These are phyloP conservation scores for Semaprochilodus insignis DNA, from an alignment of 2,797 vertebrate genomes.

Conservation along the genomic window DNA sequence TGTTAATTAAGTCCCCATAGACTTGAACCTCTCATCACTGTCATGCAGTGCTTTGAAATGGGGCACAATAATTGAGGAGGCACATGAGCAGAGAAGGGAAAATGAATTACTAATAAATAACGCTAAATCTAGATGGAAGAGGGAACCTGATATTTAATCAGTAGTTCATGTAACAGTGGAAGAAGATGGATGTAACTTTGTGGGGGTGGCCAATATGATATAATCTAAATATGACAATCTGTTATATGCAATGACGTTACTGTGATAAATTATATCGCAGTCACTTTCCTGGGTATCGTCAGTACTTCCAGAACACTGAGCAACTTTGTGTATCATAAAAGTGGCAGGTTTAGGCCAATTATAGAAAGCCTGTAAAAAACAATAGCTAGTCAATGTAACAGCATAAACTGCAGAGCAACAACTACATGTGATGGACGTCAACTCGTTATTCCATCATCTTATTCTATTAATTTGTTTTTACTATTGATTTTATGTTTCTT, in stretches of 20 bases:
- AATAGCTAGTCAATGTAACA: not conserved
- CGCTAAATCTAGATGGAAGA: not conserved
- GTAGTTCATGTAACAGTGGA: not conserved
- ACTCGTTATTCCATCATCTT: not conserved
- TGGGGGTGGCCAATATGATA: not conserved
- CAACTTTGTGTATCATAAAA: not conserved
- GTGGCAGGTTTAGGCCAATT: not conserved
- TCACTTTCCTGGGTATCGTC: not conserved
- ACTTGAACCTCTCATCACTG: constrained; percentile 66
- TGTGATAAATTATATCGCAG: not conserved
- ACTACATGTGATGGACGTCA: not conserved
- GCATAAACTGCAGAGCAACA: not conserved
- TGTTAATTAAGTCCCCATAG: constrained; percentile 80
- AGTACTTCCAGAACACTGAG: not conserved
- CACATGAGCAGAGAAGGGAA: constrained; percentile 58
- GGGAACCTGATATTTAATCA: not conserved
- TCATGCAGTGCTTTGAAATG: constrained; percentile 72
- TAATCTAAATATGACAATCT: not conserved
- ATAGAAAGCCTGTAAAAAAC: not conserved
- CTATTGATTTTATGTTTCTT: not conserved
- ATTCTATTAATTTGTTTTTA: not conserved
- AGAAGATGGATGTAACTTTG: too few relatives aligned
- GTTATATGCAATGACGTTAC: not conserved
- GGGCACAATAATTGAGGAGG: constrained; percentile 68
- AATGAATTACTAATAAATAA: constrained; percentile 44